phyloP scores from a whole-genome alignment of 2,113 vertebrate species.

The Oreochromis niloticus region DNA sequence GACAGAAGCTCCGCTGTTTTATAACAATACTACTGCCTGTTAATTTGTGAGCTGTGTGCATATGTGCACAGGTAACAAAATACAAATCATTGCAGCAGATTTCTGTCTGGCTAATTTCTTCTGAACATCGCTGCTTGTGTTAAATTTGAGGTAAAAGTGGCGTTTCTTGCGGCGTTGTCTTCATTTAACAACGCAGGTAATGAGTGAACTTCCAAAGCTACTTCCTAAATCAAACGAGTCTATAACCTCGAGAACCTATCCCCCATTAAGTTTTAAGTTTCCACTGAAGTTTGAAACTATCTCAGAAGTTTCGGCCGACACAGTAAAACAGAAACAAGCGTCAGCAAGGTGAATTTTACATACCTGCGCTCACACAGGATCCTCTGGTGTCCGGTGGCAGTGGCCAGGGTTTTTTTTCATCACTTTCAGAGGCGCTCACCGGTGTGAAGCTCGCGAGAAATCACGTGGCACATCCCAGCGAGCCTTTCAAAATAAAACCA shows the following conservation, averaged over 20 bases:
- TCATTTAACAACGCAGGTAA: neutral
- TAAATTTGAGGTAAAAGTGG: neutral
- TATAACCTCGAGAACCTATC: neutral
- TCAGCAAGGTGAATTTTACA: neutral
- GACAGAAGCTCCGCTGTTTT: neutral
- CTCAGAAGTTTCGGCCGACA: neutral
- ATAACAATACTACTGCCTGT: neutral
- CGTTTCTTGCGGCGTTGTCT: neutral
- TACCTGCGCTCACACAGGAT: slow-evolving; percentile 37
- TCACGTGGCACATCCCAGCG: neutral
- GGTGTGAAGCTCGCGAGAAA: slow-evolving; percentile 1
- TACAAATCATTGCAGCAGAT: neutral
- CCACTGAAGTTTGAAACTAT: neutral
- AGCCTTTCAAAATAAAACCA: slow-evolving; percentile 22
- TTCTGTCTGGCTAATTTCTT: neutral
- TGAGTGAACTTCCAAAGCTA: neutral
- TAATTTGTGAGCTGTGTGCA: neutral
- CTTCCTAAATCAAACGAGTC: neutral
- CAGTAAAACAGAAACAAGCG: neutral
- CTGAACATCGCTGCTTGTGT: neutral
- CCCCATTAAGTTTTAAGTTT: neutral
- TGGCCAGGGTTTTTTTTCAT: neutral
- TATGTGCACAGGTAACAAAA: neutral
- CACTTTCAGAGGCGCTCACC: neutral
- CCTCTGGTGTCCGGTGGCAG: neutral